Evolutionary conservation across 1,140 invertebrate species (phyloP), one percentile per base, ranked within the genome.

Genomic region (Habropoda laboriosa): DNA sequence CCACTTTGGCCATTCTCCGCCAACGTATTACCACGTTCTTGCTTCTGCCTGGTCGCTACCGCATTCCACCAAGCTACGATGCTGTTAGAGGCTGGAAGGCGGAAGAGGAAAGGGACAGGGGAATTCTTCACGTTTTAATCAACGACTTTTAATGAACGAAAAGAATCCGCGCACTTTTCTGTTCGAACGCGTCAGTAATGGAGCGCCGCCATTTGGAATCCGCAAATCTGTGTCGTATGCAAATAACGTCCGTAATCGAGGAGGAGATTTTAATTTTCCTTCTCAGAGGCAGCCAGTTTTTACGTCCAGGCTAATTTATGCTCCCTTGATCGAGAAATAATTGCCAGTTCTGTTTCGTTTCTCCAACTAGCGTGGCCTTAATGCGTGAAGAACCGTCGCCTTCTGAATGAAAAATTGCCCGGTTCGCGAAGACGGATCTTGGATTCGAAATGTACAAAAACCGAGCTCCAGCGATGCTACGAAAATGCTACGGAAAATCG

Each of bases 91-190:
- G 51, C 2, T 2, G 10, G 0, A 27, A 12, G 27, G 16, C 1
- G 3, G 51, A 27, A 18, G 27, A 18, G 53, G 0, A 16, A 40
- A 35, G 32, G 8, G 60, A 12, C 0, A n/a, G 24, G 2, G 8
- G 12, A 8, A 6, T 2, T 13, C 53, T 27, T 12, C n/a, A 30
- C n/a, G 71, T 4, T 73, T 73, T 61, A 72, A 72, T 72, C 68
- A 72, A 58, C 68, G 70, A 24, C 21, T 72, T 60, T 49, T 72
- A 72, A 72, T 49, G 70, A 72, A 60, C 40, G 40, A 24, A 47
- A 60, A 21, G 55, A 60, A 72, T 60, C 27, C 42, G 7, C 6
- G 30, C 8, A 7, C 2, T 18, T 47, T 45, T 24, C 55, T 38
- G 27, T 38, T 55, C 32, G 42, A 64, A 53, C 12, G 35, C 32